Evolutionary conservation across 1,140 invertebrate genomes (phyloP).

Genomic region (Hycleus phaleratus): DNA sequence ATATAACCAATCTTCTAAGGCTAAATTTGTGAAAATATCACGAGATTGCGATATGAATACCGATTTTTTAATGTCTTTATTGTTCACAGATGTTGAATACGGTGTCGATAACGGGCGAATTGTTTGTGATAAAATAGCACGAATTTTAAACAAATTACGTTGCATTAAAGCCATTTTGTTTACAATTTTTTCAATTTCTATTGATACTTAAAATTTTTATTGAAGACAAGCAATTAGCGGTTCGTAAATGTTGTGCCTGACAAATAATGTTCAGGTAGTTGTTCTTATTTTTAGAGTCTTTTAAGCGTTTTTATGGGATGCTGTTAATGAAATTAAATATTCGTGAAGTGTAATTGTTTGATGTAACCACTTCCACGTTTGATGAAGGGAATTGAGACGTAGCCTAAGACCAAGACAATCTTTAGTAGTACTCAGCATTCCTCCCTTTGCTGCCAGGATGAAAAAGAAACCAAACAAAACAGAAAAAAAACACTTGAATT

Average conservation of each 20-base stretch:
- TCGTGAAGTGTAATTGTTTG: conserved; percentile 79
- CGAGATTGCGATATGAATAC: conserved; percentile 87
- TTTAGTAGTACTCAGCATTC: conserved; percentile 72
- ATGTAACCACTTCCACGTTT: conserved; percentile 89
- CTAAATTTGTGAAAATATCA: conserved; percentile 85
- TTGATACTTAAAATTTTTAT: not conserved
- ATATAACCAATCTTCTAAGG: conserved; percentile 92
- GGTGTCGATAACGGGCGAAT: not conserved
- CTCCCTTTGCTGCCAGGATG: conserved; percentile 48
- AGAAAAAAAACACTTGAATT: not conserved
- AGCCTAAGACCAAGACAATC: conserved; percentile 79
- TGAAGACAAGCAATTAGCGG: conserved; percentile 8
- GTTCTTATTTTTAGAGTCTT: not conserved
- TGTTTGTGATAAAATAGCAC: conserved; percentile 8
- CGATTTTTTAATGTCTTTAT: conserved; percentile 51
- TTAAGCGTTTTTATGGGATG: conserved; percentile 56
- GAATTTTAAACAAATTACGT: conserved; percentile 20
- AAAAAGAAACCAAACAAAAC: conserved; percentile 13
- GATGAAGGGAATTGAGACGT: conserved; percentile 74
- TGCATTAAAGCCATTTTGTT: conserved; percentile 34
- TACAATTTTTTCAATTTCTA: not conserved
- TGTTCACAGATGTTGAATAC: conserved; percentile 2
- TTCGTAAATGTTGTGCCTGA: conserved; percentile 27
- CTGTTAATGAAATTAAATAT: conserved; percentile 70
- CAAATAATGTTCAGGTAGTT: conserved; percentile 16